Evolutionary conservation across 2,113 vertebrate species (phyloP).

Genomic region (Myanophis thanlyinensis): DNA sequence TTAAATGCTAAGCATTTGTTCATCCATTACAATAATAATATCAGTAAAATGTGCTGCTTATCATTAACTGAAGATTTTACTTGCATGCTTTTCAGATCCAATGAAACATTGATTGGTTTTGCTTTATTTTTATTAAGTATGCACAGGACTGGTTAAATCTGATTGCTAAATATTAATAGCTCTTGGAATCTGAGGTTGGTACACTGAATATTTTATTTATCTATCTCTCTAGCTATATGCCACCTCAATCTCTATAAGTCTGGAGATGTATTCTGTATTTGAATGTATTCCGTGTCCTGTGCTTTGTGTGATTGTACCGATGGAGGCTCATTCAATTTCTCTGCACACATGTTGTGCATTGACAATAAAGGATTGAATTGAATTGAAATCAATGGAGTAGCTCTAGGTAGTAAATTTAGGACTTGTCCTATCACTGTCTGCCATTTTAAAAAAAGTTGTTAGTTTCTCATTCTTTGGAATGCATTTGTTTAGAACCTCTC

Average conservation of each 20-base stretch:
- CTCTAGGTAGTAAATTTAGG: background rate
- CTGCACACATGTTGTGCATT: too few relatives aligned
- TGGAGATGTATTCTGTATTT: too few relatives aligned
- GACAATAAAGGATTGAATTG: too few relatives aligned
- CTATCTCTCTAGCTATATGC: background rate
- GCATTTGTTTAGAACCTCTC: background rate
- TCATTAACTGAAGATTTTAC: background rate
- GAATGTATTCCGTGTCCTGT: too few relatives aligned
- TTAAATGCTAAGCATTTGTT: background rate
- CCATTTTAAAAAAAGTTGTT: background rate
- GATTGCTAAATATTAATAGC: background rate
- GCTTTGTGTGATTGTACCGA: too few relatives aligned
- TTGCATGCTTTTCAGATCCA: background rate
- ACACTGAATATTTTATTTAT: background rate
- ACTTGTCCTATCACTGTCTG: background rate
- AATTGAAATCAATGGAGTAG: background rate
- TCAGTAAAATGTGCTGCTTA: background rate
- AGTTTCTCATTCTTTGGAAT: background rate
- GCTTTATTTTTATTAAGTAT: background rate
- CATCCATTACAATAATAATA: background rate
- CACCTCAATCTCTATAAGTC: too few relatives aligned
- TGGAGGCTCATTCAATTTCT: too few relatives aligned
- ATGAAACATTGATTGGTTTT: background rate
- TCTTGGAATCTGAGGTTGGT: background rate
- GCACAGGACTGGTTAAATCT: background rate